Evolutionary conservation across 2,113 vertebrate species (phyloP), one percentile per base, ranked within the genome.

Genomic region (Cairina moschata): DNA sequence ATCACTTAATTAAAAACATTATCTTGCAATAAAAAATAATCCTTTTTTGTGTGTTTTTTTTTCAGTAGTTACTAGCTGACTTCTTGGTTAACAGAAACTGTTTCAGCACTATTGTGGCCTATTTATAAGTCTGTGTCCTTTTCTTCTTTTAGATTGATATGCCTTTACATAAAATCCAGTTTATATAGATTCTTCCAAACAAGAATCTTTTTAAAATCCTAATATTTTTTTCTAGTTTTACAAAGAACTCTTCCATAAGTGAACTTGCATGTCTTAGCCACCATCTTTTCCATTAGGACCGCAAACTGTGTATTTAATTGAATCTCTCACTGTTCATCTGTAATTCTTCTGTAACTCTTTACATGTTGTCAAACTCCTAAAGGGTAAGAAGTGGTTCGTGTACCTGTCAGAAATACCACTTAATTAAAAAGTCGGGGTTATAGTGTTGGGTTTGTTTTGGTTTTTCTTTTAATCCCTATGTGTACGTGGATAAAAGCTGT

Each of bases 1-100:
- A 9, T 74, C 0, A 0, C 11, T 79, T 75, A 75, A 44, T 79
- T 87, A 56, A 2, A 87, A 42, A 9, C 9, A 4, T 82, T 81
- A 82, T 74, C 17, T 4, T 6, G 21, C n/a, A 52, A 50, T 13
- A 71, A 77, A 62, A 55, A 15, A 56, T 2, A 52, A 28, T 85
- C 25, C 1, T 31, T 10, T 34, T 28, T 67, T 29, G 4, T 55
- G 2, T 12, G 42, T 88, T 16, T 22, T 66, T 66, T 90, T 88
- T 21, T 18, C 62, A 26, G 50, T 63, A 36, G 21, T 88, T 89
- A 22, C 11, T 67, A 40, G 4, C 8, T 44, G 1, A 28, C 55
- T 6, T 46, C n/a, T 52, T 69, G 4, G 8, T 63, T 14, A 48
- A 34, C 20, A 68, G 42, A 67, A 67, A 65, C 22, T 76, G 5